Percentiles rank a stretch among this genome's conserved stretches.
These are phyloP conservation scores for Noctua pronuba DNA, from an alignment of 2,888 invertebrate species.

Conservation along the genomic window DNA sequence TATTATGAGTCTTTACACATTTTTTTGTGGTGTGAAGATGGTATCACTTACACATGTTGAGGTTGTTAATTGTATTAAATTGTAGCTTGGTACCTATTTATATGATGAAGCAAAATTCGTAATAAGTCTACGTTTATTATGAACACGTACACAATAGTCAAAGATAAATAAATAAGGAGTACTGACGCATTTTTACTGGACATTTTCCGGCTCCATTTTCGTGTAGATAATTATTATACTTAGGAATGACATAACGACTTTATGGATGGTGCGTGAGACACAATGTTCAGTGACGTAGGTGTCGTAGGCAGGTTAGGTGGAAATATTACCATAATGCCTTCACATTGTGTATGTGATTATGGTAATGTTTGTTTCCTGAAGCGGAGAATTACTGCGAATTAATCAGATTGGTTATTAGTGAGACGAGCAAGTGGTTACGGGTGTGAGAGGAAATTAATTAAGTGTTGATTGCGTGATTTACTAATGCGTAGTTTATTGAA, in stretches of 20 bases:
- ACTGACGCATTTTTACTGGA: slow-evolving; percentile 64
- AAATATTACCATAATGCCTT: slow-evolving; percentile 68
- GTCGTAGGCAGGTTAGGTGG: slow-evolving; percentile 55
- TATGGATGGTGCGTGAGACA: slow-evolving; percentile 68
- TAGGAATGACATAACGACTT: slow-evolving; percentile 76
- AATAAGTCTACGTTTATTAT: slow-evolving; percentile 11
- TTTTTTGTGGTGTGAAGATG: slow-evolving; percentile 52
- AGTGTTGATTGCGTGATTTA: not conserved
- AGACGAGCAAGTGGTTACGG: slow-evolving; percentile 5
- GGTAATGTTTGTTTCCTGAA: slow-evolving; percentile 64
- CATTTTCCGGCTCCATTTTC: slow-evolving; percentile 71
- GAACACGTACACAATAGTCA: slow-evolving; percentile 30
- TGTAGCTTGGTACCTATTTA: slow-evolving; percentile 10
- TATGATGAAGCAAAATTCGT: slow-evolving; percentile 32
- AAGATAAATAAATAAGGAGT: slow-evolving; percentile 48
- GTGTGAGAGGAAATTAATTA: not conserved
- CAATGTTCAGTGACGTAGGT: slow-evolving; percentile 76
- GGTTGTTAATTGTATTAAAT: slow-evolving; percentile 45
- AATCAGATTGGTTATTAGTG: slow-evolving; percentile 41
- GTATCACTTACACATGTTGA: slow-evolving; percentile 58
- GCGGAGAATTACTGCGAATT: slow-evolving; percentile 48
- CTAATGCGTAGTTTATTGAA: not conserved
- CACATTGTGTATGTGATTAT: slow-evolving; percentile 65
- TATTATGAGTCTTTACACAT: slow-evolving; percentile 47
- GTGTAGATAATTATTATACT: slow-evolving; percentile 67